These are phyloP conservation scores for Apamea sordens DNA, from an alignment of 2,888 invertebrate species.

Conservation along the genomic window DNA sequence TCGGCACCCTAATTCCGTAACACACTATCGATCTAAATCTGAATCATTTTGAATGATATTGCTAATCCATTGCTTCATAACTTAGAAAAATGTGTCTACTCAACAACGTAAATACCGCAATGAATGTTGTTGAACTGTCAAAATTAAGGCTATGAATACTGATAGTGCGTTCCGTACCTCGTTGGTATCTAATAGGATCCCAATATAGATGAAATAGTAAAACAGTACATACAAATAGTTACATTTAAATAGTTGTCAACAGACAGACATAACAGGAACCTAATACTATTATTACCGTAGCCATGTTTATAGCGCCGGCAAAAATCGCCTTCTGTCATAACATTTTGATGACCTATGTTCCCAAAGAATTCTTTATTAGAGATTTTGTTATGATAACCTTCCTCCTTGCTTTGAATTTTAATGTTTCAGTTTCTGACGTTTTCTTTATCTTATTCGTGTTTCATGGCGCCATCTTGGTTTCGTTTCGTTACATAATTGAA, in stretches of 20 bases:
- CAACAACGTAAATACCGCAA: no score
- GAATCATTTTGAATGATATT: no score
- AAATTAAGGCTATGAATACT: no score
- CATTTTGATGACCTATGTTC: constrained; percentile 66
- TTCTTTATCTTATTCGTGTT: constrained; percentile 31
- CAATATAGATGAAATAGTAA: not conserved
- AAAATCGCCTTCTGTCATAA: constrained; percentile 68
- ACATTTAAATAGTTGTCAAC: constrained; percentile 34
- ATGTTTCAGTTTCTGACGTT: constrained; percentile 53
- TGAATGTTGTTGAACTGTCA: no score
- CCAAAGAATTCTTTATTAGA: constrained; percentile 61
- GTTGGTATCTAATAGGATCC: no score
- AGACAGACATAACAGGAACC: constrained; percentile 50
- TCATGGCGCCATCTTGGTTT: constrained; percentile 41
- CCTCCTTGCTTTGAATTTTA: constrained; percentile 68
- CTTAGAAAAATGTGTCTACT: no score
- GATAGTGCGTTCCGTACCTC: no score
- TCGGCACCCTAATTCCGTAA: no score
- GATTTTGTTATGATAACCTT: constrained; percentile 65
- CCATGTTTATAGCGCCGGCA: constrained; percentile 50
- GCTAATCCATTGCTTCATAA: no score
- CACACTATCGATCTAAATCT: no score
- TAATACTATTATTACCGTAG: constrained; percentile 27
- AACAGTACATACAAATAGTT: no score
- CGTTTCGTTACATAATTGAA: constrained; percentile 28